Evolutionary conservation across 2,888 invertebrate genomes (phyloP).

Genomic region (Xanthia togata): DNA sequence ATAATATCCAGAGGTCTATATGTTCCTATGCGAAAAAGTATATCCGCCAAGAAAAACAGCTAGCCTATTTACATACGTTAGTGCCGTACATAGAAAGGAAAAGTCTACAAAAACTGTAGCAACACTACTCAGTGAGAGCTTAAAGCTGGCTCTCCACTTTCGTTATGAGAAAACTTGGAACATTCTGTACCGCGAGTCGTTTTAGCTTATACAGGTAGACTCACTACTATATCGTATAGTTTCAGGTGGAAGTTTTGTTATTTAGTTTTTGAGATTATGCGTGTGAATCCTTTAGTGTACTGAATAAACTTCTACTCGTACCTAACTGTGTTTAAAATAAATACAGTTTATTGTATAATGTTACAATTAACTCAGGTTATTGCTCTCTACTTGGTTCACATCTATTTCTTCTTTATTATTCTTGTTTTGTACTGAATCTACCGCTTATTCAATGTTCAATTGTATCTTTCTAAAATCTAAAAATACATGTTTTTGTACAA

Average conservation of each 20-base stretch:
- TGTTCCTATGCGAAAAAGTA: constrained; percentile 8
- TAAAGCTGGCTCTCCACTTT: constrained; percentile 72
- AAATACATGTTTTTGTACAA: not conserved
- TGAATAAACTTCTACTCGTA: not conserved
- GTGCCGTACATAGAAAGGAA: constrained; percentile 52
- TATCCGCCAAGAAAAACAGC: constrained; percentile 22
- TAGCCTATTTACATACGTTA: constrained; percentile 50
- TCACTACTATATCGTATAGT: constrained; percentile 19
- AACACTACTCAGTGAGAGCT: constrained; percentile 60
- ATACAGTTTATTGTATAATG: not conserved
- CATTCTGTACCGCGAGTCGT: constrained; percentile 63
- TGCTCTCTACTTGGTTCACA: not conserved
- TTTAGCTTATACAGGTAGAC: constrained; percentile 16
- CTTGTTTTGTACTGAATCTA: no score
- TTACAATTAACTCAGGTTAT: not conserved
- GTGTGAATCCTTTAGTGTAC: constrained; percentile 14
- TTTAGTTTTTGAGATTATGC: constrained; percentile 24
- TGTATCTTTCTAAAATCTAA: not conserved
- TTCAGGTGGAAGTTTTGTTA: constrained; percentile 35
- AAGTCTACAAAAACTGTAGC: constrained; percentile 63
- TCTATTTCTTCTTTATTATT: not conserved
- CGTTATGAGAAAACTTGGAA: constrained; percentile 80
- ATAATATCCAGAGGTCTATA: not conserved
- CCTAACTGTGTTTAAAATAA: constrained; percentile 18
- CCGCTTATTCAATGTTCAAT: not conserved